phyloP scores from a whole-genome alignment of 2,113 vertebrate genomes.

The Etheostoma spectabile region DNA sequence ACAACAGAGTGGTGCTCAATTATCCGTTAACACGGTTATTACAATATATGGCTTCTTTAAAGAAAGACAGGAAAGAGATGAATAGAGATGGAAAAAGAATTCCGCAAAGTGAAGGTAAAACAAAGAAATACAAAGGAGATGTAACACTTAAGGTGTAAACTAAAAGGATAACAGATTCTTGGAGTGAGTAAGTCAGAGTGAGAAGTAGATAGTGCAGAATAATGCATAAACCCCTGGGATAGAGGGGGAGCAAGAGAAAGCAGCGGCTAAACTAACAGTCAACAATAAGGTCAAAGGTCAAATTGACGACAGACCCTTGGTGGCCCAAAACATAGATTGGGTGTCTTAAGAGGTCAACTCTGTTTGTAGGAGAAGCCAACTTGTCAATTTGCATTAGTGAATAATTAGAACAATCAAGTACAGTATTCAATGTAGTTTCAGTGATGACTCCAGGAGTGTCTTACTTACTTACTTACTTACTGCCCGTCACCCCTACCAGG shows the following conservation, averaged over 20 bases:
- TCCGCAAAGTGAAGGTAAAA: not conserved
- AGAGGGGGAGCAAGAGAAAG: not conserved
- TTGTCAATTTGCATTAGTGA: constrained; percentile 45
- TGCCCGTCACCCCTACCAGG: too few species aligned
- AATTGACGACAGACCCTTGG: constrained; percentile 25
- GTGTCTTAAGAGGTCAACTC: constrained; percentile 35
- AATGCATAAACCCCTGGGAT: constrained; percentile 12
- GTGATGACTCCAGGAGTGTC: constrained; percentile 42
- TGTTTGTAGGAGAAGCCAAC: constrained; percentile 35
- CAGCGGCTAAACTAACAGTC: constrained; percentile 54
- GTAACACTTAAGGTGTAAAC: not conserved
- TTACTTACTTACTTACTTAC: too few species aligned
- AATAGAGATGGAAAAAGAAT: not conserved
- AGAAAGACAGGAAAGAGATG: not conserved
- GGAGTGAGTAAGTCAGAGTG: not conserved
- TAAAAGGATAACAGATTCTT: not conserved
- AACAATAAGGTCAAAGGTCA: constrained; percentile 66
- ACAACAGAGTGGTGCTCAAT: constrained; percentile 27
- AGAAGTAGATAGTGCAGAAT: constrained; percentile 7
- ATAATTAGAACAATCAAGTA: constrained; percentile 44
- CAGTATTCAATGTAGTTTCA: too few species aligned
- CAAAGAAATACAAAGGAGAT: not conserved
- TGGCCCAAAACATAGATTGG: constrained; percentile 38
- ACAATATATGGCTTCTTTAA: not conserved
- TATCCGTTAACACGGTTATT: constrained; percentile 16